Base-by-base conservation (phyloP, 2,797 vertebrate species). In the Orientallactaga sibirica region DNA sequence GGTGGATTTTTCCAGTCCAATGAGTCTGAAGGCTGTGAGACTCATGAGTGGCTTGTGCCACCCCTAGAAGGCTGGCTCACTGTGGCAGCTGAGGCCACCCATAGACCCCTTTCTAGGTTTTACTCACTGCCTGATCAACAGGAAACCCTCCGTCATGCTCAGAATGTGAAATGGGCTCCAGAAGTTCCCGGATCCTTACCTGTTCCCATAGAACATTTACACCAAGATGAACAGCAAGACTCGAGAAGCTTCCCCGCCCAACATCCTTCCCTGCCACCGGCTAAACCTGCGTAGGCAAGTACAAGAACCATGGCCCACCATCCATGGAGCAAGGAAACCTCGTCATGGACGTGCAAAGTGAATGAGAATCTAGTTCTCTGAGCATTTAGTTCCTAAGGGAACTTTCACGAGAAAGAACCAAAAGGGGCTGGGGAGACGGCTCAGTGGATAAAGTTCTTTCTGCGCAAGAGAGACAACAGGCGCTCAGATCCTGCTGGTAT, bases 31-130 rank as follows among this genome's bases (percentile, higher is more conserved):
- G 43, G n/a, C 15, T 7, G 12, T 19, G 61, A 62, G 77, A 15
- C 19, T 2, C 0, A 1, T 61, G 25, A 58, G 43, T 22, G 27
- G 3, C 27, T 90, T 0, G 0, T 6, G 37, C 2, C 22, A 19
- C 41, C 87, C 43, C 61, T 71, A 18, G 78, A 76, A 64, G 64
- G 24, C 70, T 82, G 74, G 5, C 64, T 92, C 70, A 16, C 61
- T 19, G 33, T 25, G 55, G 74, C 52, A 33, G 20, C 27, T 2
- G 12, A 24, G 84, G n/a, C 67, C 22, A 66, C 43, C 33, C 19
- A 20, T 62, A 22, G 71, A 55, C 11, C 14, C 3, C 10, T 81
- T 66, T 80, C 70, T 62, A 48, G 73, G 71, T 77, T 92, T 92
- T 24, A 61, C 66, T 74, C 27, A 86, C 73, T 79, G 48, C 48